Evolutionary conservation across 1,140 invertebrate species (phyloP), one percentile per base, ranked within the genome.

Genomic region (Eubasilissa regina): DNA sequence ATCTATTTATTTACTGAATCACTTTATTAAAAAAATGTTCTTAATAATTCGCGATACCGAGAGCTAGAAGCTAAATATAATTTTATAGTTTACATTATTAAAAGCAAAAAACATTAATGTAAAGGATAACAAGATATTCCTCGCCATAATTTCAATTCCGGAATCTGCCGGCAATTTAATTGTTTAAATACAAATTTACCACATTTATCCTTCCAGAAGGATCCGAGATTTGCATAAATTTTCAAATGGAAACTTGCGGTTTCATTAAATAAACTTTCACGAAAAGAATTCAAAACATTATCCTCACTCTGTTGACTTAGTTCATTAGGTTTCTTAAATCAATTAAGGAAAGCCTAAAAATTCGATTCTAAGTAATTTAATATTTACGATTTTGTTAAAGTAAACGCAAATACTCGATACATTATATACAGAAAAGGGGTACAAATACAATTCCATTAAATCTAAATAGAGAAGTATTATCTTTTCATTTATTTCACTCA

Each of bases 201-300:
- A 35, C 58, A 62, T 62, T 62, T 25, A 21, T 62, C 15, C 58
- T 62, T 62, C 13, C 12, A 62, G 58, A 62, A 62, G 19, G 58
- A 51, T 12, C 11, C 11, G 11, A 21, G 45, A 70, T 70, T 48
- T 19, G 19, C 66, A 51, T 70, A 25, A 73, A 74, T 56, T 35
- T 44, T 44, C 17, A 35, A 56, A 74, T 45, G 12, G 44, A 44
- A 74, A 43, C n/a, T 17, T 43, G 53, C 51, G 70, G 51, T 74
- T 74, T 74, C 51, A 74, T 74, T 74, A 58, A 74, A 74, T 35
- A 58, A 74, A 74, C 51, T 44, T 72, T 72, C n/a, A 8, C 70
- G 0, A 56, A 74, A 74, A 74, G 44, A 15, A 35, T 12, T 74
- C 56, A 17, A 8, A 44, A 74, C 35, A 56, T 43, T 56, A 56